Evolutionary conservation across 1,140 invertebrate species (phyloP), one percentile per base, ranked within the genome.

Genomic region (Drosophila tristis): DNA sequence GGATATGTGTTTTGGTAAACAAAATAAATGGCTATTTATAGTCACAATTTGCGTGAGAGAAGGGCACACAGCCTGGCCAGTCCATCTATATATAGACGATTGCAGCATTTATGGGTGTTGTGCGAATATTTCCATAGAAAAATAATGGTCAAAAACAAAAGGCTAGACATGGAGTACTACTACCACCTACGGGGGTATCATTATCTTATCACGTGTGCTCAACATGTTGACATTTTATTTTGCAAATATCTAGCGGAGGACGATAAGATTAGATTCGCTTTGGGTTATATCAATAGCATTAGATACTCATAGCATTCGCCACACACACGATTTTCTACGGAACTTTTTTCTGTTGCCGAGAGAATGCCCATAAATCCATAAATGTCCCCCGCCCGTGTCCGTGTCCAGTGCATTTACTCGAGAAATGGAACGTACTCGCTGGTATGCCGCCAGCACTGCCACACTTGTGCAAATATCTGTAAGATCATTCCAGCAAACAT

Each of bases 211-310:
- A n/a, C 25, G 35, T 35, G 20, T 43, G 51, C 47, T 57, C 23
- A 57, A 45, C 54, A 58, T 70, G 67, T 70, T 70, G 64, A 70
- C 67, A 70, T 58, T 65, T 70, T 70, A 70, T 70, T 68, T 70
- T 58, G 67, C 67, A 56, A 67, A 70, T 58, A 70, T 68, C 63
- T 48, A 42, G 29, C 31, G 42, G 4, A 15, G 23, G 4, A 7
- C 55, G 67, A 70, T 70, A 70, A 70, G 67, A 70, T 70, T 58
- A 70, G 51, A 58, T 70, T 70, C 26, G 51, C 45, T 70, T 42
- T 58, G 45, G 67, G 67, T 35, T 50, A 70, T 35, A 68, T 70
- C 67, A 70, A 70, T 39, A 39, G 35, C 50, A 58, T 39, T 48
- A 48, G 51, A 68, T 70, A 68, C 61, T 45, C 26, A 25, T 25